Percentiles rank a stretch among this genome's conserved stretches.
phyloP scores from a whole-genome alignment of 2,113 vertebrate genomes.

The Paralichthys olivaceus region DNA sequence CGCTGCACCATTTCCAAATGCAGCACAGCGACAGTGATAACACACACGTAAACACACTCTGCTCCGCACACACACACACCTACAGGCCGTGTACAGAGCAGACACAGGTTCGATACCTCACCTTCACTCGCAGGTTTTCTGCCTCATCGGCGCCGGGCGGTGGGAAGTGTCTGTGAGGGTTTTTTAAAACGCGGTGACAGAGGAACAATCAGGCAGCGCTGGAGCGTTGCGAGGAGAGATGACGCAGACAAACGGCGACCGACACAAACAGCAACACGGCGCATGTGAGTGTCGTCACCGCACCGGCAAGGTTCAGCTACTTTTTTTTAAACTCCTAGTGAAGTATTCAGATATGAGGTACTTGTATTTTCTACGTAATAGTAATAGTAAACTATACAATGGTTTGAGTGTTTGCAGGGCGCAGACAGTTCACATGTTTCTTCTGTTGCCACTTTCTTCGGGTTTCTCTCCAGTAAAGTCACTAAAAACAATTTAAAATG shows the following conservation, averaged over 20 bases:
- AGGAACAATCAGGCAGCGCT: constrained; percentile 62
- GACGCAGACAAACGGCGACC: constrained; percentile 10
- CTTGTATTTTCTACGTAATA: background rate
- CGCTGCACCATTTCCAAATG: constrained; percentile 69
- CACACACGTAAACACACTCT: background rate
- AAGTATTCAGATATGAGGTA: background rate
- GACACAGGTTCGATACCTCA: background rate
- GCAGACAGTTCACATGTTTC: too few relatives aligned
- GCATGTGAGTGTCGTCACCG: constrained; percentile 25
- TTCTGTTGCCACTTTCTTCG: too few relatives aligned
- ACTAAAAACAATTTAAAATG: too few relatives aligned
- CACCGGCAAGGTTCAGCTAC: background rate
- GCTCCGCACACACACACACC: background rate
- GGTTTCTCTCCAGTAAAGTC: too few relatives aligned
- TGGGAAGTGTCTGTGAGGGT: constrained; percentile 5
- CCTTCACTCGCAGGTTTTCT: constrained; percentile 34
- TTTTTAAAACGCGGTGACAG: constrained; percentile 35
- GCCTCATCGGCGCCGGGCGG: background rate
- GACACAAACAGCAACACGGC: constrained; percentile 25
- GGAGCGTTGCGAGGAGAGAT: constrained; percentile 19
- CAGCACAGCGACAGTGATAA: constrained; percentile 4
- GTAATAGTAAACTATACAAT: background rate
- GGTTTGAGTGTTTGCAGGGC: background rate
- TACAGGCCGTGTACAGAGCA: background rate
- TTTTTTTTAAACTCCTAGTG: background rate